A percentile compares a stretch with the other conserved stretches of the same genome.
phyloP scores from a whole-genome alignment of 2,888 invertebrate species.

The Heliconius ismenius region DNA sequence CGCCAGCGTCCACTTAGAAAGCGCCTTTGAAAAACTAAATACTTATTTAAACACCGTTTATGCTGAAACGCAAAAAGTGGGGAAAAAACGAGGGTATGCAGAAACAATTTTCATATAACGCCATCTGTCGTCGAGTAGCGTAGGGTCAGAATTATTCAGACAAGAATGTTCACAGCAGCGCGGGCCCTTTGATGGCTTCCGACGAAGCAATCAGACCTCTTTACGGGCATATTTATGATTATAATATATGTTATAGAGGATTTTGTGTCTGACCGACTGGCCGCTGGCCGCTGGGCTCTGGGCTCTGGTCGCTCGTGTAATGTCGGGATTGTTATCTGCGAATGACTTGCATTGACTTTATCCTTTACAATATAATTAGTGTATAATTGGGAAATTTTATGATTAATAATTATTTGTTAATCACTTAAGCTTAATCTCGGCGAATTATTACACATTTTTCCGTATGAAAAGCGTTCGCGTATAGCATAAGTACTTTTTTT shows the following conservation, averaged over 20 bases:
- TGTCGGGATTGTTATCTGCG: slow-evolving; percentile 71
- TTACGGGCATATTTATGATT: slow-evolving; percentile 81
- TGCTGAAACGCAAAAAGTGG: slow-evolving; percentile 69
- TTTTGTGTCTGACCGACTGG: slow-evolving; percentile 70
- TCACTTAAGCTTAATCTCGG: slow-evolving; percentile 1
- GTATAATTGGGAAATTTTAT: neutral
- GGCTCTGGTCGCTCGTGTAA: slow-evolving; percentile 54
- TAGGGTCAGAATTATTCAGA: slow-evolving; percentile 72
- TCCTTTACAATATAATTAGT: slow-evolving; percentile 32
- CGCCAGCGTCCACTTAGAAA: slow-evolving; percentile 74
- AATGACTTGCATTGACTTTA: slow-evolving; percentile 50
- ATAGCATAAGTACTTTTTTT: neutral
- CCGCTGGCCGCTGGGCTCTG: neutral
- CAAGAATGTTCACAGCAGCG: slow-evolving; percentile 70
- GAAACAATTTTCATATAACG: slow-evolving; percentile 72
- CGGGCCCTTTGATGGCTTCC: slow-evolving; percentile 79
- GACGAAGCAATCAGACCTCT: slow-evolving; percentile 80
- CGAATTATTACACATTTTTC: neutral
- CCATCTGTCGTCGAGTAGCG: slow-evolving; percentile 77
- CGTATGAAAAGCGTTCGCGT: neutral
- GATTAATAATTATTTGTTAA: neutral
- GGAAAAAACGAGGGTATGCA: slow-evolving; percentile 66
- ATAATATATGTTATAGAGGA: slow-evolving; percentile 81
- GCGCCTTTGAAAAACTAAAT: slow-evolving; percentile 78
- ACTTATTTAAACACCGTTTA: slow-evolving; percentile 76